Evolutionary conservation across 92 coral and sea anemone species (phyloP).

Genomic region (Epizoanthus fatuus): DNA sequence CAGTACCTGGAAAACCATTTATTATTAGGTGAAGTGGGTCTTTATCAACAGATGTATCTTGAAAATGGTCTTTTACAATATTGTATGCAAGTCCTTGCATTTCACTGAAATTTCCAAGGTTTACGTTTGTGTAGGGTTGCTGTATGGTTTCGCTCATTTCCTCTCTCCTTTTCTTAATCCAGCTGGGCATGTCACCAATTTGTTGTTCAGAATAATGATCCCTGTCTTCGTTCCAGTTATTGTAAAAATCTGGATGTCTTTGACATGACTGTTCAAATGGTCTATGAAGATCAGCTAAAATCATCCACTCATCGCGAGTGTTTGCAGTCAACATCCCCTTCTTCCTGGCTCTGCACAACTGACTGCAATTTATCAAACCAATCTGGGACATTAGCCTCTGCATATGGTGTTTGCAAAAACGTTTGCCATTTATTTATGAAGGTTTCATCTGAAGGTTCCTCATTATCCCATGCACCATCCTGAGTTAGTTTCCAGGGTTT

Average conservation of each 20-base stretch:
- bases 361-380: background rate
- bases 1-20: background rate
- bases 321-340: background rate
- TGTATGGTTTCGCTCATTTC: background rate
- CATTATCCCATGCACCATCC: background rate
- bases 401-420: background rate
- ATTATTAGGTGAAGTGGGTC: background rate
- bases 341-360: background rate
- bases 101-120: background rate
- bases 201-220: background rate
- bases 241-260: background rate
- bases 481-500: conserved; percentile 1
- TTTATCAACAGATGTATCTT: background rate
- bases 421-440: background rate
- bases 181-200: background rate
- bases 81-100: background rate
- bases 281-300: background rate
- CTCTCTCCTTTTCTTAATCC: background rate
- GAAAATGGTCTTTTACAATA: background rate
- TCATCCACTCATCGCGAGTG: background rate
- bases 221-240: background rate
- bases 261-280: background rate
- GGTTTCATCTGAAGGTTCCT: background rate
- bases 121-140: background rate
- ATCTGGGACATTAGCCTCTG: background rate